These are phyloP conservation scores for Agapostemon virescens DNA, from an alignment of 2,888 invertebrate genomes.

Conservation along the genomic window DNA sequence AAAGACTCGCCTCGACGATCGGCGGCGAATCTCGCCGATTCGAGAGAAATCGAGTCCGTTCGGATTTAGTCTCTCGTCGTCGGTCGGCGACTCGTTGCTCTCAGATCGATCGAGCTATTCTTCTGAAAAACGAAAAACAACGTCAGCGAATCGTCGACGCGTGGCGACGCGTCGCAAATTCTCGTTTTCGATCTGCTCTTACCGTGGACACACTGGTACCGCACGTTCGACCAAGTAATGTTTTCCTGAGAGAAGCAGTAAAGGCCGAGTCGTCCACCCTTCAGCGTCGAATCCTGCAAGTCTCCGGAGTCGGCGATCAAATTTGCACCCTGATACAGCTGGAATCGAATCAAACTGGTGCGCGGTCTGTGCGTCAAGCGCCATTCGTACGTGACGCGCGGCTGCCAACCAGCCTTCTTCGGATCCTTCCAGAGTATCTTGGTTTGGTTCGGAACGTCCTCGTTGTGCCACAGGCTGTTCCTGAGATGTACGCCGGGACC, in stretches of 20 bases:
- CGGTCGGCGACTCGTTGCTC: fast-evolving
- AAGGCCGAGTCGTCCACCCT: conserved; percentile 95
- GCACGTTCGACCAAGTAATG: conserved; percentile 98
- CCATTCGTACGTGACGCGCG: conserved; percentile 96
- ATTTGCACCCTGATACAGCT: conserved; percentile 92
- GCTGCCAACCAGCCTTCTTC: conserved; percentile 89
- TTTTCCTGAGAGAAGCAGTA: conserved; percentile 98
- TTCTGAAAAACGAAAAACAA: neutral
- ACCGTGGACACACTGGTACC: conserved; percentile 90
- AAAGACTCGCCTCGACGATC: conserved; percentile 5
- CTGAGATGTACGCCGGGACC: conserved; percentile 95
- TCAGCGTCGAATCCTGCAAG: conserved; percentile 92
- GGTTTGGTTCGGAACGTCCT: conserved; percentile 91
- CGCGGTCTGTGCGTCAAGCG: conserved; percentile 93
- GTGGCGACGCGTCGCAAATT: neutral
- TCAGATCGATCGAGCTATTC: fast-evolving
- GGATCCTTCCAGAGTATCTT: conserved; percentile 95
- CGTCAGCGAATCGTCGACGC: neutral
- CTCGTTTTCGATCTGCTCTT: conserved; percentile 22
- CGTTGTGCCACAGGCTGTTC: conserved; percentile 97
- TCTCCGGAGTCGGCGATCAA: conserved; percentile 96
- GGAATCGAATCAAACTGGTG: conserved; percentile 93
- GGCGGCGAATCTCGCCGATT: no score
- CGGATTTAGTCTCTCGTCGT: neutral
- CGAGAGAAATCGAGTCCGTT: neutral